phyloP scores from a whole-genome alignment of 2,797 vertebrate genomes.

The Acridotheres tristis region DNA sequence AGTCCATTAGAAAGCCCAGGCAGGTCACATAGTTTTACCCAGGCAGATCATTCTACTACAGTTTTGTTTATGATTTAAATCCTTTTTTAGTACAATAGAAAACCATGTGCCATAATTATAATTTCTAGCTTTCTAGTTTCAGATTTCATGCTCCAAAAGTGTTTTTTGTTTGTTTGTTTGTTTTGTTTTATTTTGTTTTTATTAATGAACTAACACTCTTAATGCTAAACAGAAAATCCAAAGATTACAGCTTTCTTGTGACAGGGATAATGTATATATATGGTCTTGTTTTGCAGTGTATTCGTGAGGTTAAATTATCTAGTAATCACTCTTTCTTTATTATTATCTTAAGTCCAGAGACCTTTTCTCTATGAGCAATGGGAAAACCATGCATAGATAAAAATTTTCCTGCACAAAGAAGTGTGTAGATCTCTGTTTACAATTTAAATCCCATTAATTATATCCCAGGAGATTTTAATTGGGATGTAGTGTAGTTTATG shows the following conservation, averaged over 20 bases:
- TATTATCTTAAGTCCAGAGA: background rate
- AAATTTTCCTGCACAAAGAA: background rate
- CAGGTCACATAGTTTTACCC: background rate
- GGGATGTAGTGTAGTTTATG: background rate
- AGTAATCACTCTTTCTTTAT: background rate
- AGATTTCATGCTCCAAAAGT: background rate
- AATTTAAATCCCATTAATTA: background rate
- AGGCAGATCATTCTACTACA: background rate
- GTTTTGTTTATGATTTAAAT: background rate
- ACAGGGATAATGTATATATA: background rate
- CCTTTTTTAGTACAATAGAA: background rate
- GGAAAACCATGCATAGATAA: background rate
- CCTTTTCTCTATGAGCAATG: background rate
- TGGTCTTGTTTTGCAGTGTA: background rate
- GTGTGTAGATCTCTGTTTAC: background rate
- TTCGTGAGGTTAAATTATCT: background rate
- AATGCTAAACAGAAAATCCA: background rate
- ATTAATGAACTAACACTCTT: background rate
- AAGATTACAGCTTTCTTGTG: background rate
- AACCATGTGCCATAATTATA: background rate
- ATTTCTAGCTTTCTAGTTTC: background rate
- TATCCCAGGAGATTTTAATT: background rate
- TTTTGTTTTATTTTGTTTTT: background rate
- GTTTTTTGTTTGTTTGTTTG: background rate
- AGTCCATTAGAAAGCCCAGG: background rate